phyloP scores from a whole-genome alignment of 2,113 vertebrate genomes.

The Lepus timidus region DNA sequence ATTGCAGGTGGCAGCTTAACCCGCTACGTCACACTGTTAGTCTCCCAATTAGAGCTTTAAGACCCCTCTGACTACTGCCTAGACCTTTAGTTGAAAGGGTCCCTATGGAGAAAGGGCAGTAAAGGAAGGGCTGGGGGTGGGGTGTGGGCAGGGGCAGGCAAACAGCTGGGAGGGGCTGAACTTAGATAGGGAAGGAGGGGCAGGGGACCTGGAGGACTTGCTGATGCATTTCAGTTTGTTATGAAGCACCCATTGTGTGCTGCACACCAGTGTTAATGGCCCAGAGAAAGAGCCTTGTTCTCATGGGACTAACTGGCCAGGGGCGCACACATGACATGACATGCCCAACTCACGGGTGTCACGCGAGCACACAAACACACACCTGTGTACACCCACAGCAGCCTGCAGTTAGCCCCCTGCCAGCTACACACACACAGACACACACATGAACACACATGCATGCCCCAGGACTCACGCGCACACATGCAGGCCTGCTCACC shows the following conservation, averaged over 20 bases:
- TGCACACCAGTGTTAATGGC: no score
- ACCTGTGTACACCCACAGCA: not conserved
- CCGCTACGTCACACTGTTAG: no score
- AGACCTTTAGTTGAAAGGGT: not conserved
- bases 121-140: fast-evolving
- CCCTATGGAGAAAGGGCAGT: not conserved
- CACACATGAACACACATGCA: fast-evolving
- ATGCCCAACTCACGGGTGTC: no score
- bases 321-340: fast-evolving
- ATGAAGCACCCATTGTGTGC: not conserved
- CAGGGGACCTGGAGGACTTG: no score
- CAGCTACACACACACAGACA: no score
- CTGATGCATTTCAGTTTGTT: no score
- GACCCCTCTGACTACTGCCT: not conserved
- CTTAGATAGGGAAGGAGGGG: no score
- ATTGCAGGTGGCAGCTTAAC: not conserved
- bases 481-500: not conserved
- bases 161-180: not conserved
- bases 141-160: not conserved
- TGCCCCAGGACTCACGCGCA: not conserved
- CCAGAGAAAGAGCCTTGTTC: not conserved
- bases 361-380: no score
- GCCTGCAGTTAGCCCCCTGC: not conserved
- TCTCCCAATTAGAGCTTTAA: no score
- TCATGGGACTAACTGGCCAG: not conserved